These are phyloP conservation scores for Diplazon laetatorius DNA, from an alignment of 2,888 invertebrate species.

Conservation along the genomic window DNA sequence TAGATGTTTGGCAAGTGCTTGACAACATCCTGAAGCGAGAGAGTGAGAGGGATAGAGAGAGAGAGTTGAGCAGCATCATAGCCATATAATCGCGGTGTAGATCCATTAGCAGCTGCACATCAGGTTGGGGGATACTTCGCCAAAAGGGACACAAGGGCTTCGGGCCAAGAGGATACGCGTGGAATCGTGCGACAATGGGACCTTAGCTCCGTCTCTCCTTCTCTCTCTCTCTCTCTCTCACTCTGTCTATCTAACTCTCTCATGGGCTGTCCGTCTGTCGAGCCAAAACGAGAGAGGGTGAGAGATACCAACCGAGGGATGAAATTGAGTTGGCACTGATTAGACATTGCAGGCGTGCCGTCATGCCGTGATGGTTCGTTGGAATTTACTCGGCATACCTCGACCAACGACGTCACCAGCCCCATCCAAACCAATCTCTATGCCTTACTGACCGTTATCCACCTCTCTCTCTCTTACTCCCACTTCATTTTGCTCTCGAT, in stretches of 20 bases:
- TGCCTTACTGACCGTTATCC: not conserved
- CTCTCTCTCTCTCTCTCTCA: slow-evolving; percentile 33
- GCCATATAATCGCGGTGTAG: slow-evolving; percentile 9
- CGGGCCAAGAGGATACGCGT: slow-evolving; percentile 46
- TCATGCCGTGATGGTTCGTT: slow-evolving; percentile 76
- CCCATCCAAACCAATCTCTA: slow-evolving; percentile 50
- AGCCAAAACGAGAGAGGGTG: slow-evolving; percentile 25
- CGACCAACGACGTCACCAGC: slow-evolving; percentile 54
- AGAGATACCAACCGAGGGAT: slow-evolving; percentile 58
- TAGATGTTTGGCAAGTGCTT: slow-evolving; percentile 43
- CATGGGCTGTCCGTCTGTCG: slow-evolving; percentile 1
- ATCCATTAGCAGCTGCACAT: slow-evolving; percentile 25
- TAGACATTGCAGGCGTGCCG: slow-evolving; percentile 81
- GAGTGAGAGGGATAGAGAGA: not conserved
- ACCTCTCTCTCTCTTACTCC: slow-evolving; percentile 29
- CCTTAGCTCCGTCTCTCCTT: slow-evolving; percentile 33
- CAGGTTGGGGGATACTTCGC: not conserved
- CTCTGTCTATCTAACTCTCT: too few relatives aligned
- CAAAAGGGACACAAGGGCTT: not conserved
- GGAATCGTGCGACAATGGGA: slow-evolving; percentile 56
- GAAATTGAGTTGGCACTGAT: slow-evolving; percentile 81
- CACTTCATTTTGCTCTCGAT: not conserved
- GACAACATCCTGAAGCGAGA: slow-evolving; percentile 23
- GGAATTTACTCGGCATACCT: slow-evolving; percentile 77
- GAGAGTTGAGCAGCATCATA: not conserved